Evolutionary conservation across 2,113 vertebrate species (phyloP), one percentile per base, ranked within the genome.

Genomic region (Toxotes chatareus): DNA sequence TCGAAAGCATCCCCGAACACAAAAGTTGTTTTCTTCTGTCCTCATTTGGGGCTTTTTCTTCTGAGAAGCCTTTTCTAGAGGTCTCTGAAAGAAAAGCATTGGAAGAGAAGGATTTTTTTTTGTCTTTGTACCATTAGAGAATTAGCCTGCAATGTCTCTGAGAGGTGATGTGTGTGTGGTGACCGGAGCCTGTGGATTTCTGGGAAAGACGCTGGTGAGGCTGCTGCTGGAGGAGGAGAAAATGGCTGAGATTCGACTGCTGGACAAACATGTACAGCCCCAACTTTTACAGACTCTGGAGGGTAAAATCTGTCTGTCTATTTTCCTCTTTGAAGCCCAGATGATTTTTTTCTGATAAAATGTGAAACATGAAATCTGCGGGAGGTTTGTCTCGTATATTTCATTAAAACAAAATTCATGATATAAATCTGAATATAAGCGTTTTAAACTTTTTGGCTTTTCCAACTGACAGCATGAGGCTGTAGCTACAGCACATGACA

Each of bases 101-200:
- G 1, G 7, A 44, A 23, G 7, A 32, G 23, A 59, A 16, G 36
- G 12, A 21, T 49, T 27, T 16, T 49, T 68, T 49, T 47, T 65
- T 67, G 11, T 61, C 4, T 7, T 34, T 2, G 3, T 4, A 36
- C 32, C 1, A 9, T 23, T 5, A 55, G 3, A 42, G 40, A n/a
- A 5, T 69, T 36, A 10, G 13, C 7, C 75, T 49, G 71, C 31
- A 4, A 95, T 95, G 94, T 91, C 95, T 78, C 91, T 97, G 91
- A 85, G 79, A 1, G 94, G 94, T 0, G 94, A 96, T 12, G 95
- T 94, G 65, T 98, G 96, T 56, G 94, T 99, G 75, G 96, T 99
- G 91, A 99, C 97, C 0, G 98, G 97, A 65, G 97, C 97, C 5
- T 92, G 95, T 53, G 98, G 98, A 1, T 97, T 99, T 82, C 93